A percentile compares a stretch with the other conserved stretches of the same genome.
phyloP scores from a whole-genome alignment of 2,797 vertebrate genomes.

The Tragopan temminckii region DNA sequence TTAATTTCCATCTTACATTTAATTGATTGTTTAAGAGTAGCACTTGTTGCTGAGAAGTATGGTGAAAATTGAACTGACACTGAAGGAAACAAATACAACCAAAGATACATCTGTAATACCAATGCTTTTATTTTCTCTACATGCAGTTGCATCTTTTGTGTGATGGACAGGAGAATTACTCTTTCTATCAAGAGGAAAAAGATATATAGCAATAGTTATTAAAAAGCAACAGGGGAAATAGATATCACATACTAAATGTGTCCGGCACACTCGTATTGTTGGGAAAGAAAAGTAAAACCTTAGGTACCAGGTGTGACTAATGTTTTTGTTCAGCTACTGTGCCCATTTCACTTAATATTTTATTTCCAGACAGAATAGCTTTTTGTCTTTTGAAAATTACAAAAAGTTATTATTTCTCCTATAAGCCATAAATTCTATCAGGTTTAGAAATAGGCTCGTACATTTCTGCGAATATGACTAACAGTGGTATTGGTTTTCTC shows the following conservation, averaged over 20 bases:
- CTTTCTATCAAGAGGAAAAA: slow-evolving; percentile 33
- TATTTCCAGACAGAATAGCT: slow-evolving; percentile 2
- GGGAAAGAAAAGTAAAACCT: slow-evolving; percentile 23
- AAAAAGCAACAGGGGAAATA: slow-evolving; percentile 39
- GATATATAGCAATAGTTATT: slow-evolving; percentile 51
- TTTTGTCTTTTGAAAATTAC: slow-evolving; percentile 29
- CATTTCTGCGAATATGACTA: background rate
- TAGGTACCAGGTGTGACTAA: background rate
- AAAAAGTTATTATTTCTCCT: background rate
- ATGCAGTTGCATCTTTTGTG: background rate
- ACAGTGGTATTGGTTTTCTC: background rate
- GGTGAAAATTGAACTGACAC: background rate
- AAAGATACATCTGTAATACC: slow-evolving; percentile 12
- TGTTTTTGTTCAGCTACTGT: background rate
- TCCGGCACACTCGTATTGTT: background rate
- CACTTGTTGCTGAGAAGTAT: background rate
- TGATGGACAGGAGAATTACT: slow-evolving; percentile 61
- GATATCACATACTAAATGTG: slow-evolving; percentile 2
- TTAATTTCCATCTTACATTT: background rate
- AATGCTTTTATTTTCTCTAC: slow-evolving; percentile 47
- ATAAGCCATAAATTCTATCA: background rate
- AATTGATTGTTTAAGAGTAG: slow-evolving; percentile 12
- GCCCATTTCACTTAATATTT: background rate
- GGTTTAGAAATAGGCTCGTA: background rate
- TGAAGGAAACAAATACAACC: background rate